A percentile compares a stretch with the other conserved stretches of the same genome.
These are phyloP conservation scores for Monochamus saltuarius DNA, from an alignment of 1,140 invertebrate species.

Conservation along the genomic window DNA sequence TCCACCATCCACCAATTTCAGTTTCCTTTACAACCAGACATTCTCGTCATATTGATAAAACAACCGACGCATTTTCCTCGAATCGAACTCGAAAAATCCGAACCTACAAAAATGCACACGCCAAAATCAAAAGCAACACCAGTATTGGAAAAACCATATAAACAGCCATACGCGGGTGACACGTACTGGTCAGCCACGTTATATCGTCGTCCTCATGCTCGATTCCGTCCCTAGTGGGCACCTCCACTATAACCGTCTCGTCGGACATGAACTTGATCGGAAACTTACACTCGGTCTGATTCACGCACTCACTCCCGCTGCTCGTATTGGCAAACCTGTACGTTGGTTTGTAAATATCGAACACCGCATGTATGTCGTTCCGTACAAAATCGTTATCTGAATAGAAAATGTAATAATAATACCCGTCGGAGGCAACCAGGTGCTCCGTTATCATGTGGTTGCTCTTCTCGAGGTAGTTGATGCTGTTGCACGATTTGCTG, in stretches of 20 bases:
- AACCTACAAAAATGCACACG: constrained; percentile 72
- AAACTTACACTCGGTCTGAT: constrained; percentile 74
- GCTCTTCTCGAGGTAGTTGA: constrained; percentile 65
- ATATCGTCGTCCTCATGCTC: constrained; percentile 71
- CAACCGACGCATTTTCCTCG: too few relatives aligned
- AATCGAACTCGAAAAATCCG: too few relatives aligned
- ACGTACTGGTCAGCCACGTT: constrained; percentile 68
- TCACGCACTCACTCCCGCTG: constrained; percentile 67
- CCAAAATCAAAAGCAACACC: constrained; percentile 70
- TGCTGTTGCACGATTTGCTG: constrained; percentile 64
- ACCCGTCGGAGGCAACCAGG: constrained; percentile 70
- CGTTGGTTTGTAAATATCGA: constrained; percentile 81
- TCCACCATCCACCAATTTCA: too few relatives aligned
- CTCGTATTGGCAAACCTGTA: constrained; percentile 74
- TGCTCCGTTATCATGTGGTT: constrained; percentile 66
- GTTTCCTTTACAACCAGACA: too few relatives aligned
- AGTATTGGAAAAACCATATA: constrained; percentile 77
- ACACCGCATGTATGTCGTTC: constrained; percentile 78
- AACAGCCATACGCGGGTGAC: constrained; percentile 72
- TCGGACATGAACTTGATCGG: constrained; percentile 67
- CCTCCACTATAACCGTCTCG: constrained; percentile 77
- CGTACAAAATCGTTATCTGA: constrained; percentile 76
- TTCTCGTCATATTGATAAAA: too few relatives aligned
- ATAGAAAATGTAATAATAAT: constrained; percentile 87
- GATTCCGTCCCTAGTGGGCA: constrained; percentile 76